Percentiles rank a stretch among this genome's conserved stretches.
Evolutionary conservation across 2,113 vertebrate species (phyloP).

Genomic region (Dicrurus megarhynchus): DNA sequence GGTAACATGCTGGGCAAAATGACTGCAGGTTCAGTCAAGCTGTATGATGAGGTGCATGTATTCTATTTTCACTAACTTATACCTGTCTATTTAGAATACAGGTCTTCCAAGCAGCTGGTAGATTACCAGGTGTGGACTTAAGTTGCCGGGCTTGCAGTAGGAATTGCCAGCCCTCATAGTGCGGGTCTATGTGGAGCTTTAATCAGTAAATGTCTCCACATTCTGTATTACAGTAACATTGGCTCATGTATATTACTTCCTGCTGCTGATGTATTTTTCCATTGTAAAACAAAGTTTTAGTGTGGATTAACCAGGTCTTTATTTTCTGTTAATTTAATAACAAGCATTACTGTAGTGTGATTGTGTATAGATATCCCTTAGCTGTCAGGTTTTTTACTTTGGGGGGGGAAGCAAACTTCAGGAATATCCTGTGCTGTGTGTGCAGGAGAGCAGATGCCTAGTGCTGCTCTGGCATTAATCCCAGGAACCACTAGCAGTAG

Average conservation of each 20-base stretch:
- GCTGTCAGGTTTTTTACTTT: conserved; percentile 70
- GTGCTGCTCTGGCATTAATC: conserved; percentile 82
- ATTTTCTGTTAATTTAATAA: conserved; percentile 92
- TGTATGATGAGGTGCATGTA: conserved; percentile 74
- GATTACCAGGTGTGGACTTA: conserved; percentile 77
- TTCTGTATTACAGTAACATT: conserved; percentile 79
- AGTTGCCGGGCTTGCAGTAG: conserved; percentile 70
- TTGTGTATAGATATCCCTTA: conserved; percentile 83
- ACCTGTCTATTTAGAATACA: conserved; percentile 80
- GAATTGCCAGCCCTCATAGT: conserved; percentile 74
- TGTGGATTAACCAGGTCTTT: conserved; percentile 87
- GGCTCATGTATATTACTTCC: conserved; percentile 86
- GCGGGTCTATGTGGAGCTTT: conserved; percentile 79
- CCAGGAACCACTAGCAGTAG: conserved; percentile 90
- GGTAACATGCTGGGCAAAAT: conserved; percentile 75
- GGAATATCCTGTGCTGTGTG: conserved; percentile 80
- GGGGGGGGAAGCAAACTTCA: conserved; percentile 72
- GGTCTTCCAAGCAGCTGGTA: conserved; percentile 86
- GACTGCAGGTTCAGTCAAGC: conserved; percentile 92
- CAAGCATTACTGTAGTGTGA: conserved; percentile 97
- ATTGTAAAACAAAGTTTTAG: conserved; percentile 82
- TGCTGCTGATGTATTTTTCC: conserved; percentile 92
- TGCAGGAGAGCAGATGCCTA: conserved; percentile 78
- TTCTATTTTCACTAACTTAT: conserved; percentile 78
- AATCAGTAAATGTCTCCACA: conserved; percentile 74